Evolutionary conservation across 2,797 vertebrate genomes (phyloP).

Genomic region (Moxostoma hubbsi): DNA sequence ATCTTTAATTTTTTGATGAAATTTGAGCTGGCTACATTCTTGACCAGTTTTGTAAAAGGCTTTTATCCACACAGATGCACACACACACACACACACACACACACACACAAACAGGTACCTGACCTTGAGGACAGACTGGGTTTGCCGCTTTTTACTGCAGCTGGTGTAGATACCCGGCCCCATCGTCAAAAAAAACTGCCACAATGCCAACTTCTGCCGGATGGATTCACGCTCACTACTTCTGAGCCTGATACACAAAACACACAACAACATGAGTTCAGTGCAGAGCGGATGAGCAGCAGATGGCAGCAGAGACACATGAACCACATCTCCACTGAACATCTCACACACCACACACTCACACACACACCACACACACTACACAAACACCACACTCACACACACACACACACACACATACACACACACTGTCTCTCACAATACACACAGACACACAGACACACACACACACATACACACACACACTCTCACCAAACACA

Average conservation of each 20-base stretch:
- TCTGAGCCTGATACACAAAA: constrained; percentile 86
- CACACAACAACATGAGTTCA: not conserved
- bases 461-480: not conserved
- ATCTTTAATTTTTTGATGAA: too few relatives aligned
- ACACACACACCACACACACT: constrained; percentile 14
- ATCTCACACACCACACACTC: not conserved
- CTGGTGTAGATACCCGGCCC: constrained; percentile 95
- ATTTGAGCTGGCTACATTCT: not conserved
- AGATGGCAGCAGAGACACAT: not conserved
- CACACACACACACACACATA: not conserved
- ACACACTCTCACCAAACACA: too few relatives aligned
- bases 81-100: constrained; percentile 8
- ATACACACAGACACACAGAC: not conserved
- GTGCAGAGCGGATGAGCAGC: not conserved
- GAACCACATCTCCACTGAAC: too few relatives aligned
- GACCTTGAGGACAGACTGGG: constrained; percentile 97
- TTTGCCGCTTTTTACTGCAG: constrained; percentile 97
- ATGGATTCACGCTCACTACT: constrained; percentile 99
- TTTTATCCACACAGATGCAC: constrained; percentile 25
- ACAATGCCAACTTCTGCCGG: constrained; percentile 96
- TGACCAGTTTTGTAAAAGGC: not conserved
- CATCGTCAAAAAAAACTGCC: constrained; percentile 99
- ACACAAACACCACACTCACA: not conserved
- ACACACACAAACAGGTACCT: constrained; percentile 52
- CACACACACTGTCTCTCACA: too few relatives aligned